Evolutionary conservation across 92 coral and sea anemone species (phyloP).

Genomic region (Desmophyllum pertusum): DNA sequence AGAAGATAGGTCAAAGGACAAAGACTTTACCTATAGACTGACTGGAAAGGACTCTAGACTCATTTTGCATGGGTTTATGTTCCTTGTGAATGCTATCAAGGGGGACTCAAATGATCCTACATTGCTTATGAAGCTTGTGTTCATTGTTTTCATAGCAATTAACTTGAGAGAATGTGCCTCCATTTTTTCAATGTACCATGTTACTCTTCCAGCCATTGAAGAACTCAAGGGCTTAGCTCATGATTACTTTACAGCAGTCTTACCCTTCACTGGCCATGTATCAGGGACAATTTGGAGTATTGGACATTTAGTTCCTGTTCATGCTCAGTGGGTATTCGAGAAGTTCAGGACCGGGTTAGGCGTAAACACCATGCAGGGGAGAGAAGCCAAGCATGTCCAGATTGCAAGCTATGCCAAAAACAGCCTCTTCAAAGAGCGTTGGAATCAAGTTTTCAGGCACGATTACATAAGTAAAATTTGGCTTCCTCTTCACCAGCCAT

Average conservation of each 20-base stretch:
- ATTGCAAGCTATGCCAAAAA: constrained; percentile 66
- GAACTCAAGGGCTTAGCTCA: constrained; percentile 22
- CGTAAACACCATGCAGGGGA: constrained; percentile 67
- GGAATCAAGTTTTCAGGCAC: constrained; percentile 61
- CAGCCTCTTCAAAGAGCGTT: constrained; percentile 42
- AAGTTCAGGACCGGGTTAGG: constrained; percentile 58
- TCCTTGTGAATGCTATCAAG: constrained; percentile 57
- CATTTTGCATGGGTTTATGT: constrained; percentile 70
- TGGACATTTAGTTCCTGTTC: constrained; percentile 66
- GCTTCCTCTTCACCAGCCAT: constrained; percentile 54
- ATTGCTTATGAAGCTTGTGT: constrained; percentile 50
- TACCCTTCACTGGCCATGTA: constrained; percentile 50
- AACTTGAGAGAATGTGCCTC: constrained; percentile 61
- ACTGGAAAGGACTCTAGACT: constrained; percentile 68
- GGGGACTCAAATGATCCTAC: constrained; percentile 51
- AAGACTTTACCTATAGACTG: constrained; percentile 64
- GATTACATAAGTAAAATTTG: constrained; percentile 67
- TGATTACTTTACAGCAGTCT: constrained; percentile 46
- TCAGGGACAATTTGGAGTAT: constrained; percentile 61
- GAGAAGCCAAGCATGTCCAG: constrained; percentile 74
- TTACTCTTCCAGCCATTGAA: constrained; percentile 39
- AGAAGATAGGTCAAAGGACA: constrained; percentile 51
- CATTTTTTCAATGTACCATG: constrained; percentile 50
- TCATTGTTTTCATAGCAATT: constrained; percentile 52
- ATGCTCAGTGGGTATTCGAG: constrained; percentile 41